Evolutionary conservation across 2,888 invertebrate genomes (phyloP).

Genomic region (Unio delphinus): DNA sequence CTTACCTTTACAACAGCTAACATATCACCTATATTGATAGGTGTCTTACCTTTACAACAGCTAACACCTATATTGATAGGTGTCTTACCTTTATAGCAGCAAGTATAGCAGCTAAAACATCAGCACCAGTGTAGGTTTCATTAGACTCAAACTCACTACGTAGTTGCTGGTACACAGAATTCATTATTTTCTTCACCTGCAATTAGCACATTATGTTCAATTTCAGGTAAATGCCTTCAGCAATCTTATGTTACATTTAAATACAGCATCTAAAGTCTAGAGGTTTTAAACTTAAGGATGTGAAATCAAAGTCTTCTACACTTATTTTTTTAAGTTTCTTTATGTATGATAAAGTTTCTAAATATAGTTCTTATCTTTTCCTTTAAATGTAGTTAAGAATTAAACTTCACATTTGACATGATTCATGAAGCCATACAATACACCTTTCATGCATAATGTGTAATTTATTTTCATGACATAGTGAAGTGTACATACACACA

Average conservation of each 20-base stretch:
- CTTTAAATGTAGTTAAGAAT: too few relatives aligned
- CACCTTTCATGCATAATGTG: too few relatives aligned
- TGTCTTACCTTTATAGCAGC: slow-evolving; percentile 60
- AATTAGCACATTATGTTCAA: slow-evolving; percentile 5
- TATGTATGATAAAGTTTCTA: too few relatives aligned
- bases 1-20: slow-evolving; percentile 44
- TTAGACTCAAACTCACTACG: slow-evolving; percentile 57
- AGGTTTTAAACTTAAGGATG: too few relatives aligned
- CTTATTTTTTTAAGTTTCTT: too few relatives aligned
- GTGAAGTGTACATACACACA: too few relatives aligned
- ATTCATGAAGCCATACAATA: too few relatives aligned
- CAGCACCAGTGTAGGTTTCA: slow-evolving; percentile 56
- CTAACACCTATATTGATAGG: slow-evolving; percentile 18
- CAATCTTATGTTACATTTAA: background rate
- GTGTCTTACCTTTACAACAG: slow-evolving; percentile 62
- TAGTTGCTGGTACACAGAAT: slow-evolving; percentile 61
- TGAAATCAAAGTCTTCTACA: too few relatives aligned
- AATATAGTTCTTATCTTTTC: too few relatives aligned
- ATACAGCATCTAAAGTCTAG: too few relatives aligned
- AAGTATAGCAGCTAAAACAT: slow-evolving; percentile 56
- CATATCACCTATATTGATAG: slow-evolving; percentile 25
- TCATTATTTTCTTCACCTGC: slow-evolving; percentile 69
- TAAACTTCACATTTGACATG: too few relatives aligned
- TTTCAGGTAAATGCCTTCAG: background rate
- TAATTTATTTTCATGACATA: too few relatives aligned